Conservation (phyloP, 2,113 vertebrate genomes). For the Abramis brama region DNA sequence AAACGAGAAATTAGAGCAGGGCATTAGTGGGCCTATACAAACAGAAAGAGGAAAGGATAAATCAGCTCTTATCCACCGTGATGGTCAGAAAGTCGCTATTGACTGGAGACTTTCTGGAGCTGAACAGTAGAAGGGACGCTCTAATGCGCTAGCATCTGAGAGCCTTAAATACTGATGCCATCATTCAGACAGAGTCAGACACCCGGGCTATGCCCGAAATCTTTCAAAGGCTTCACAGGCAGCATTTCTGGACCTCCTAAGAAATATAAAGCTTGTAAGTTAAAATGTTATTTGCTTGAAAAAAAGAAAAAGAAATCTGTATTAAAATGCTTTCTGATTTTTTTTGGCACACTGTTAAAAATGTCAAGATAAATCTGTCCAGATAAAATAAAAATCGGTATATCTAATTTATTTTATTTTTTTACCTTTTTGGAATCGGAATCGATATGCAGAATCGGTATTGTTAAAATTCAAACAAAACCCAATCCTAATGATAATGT, state of each 20-base stretch:
- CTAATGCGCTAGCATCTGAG: constrained; percentile 24
- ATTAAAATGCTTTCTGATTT: neutral
- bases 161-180: constrained; percentile 43
- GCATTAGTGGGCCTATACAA: constrained; percentile 53
- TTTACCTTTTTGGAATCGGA: no score
- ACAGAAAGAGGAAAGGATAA: neutral
- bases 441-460: no score
- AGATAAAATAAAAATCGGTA: no score
- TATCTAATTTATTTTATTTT: no score
- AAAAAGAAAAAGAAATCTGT: neutral
- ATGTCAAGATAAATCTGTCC: no score
- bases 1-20: constrained; percentile 54
- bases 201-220: neutral
- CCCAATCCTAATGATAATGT: no score
- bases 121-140: constrained; percentile 7
- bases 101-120: constrained; percentile 2
- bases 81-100: constrained; percentile 18
- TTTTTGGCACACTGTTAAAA: neutral
- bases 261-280: neutral
- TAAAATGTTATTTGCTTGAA: neutral
- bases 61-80: neutral
- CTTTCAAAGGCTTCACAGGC: neutral
- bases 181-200: constrained; percentile 38
- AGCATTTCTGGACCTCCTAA: neutral
- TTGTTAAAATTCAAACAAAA: no score